phyloP scores from a whole-genome alignment of 2,113 vertebrate species.

The Okapia johnstoni region DNA sequence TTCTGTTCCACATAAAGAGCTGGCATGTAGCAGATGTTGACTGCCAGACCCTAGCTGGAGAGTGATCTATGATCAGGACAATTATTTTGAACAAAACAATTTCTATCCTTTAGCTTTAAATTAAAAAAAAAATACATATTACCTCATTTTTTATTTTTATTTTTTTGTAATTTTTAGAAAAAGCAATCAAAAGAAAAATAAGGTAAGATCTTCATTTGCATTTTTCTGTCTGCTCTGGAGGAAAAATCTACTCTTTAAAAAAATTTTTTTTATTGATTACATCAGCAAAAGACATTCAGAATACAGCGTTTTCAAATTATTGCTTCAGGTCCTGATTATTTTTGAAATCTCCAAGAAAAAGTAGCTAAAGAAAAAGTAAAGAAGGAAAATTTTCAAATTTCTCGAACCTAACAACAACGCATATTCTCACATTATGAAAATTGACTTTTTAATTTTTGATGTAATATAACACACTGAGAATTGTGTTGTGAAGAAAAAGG shows the following conservation, averaged over 20 bases:
- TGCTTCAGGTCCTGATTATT: constrained; percentile 37
- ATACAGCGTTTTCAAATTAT: constrained; percentile 48
- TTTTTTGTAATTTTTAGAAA: constrained; percentile 58
- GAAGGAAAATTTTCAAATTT: constrained; percentile 19
- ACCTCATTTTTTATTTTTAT: constrained; percentile 25
- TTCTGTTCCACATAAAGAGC: constrained; percentile 8
- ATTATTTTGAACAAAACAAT: constrained; percentile 42
- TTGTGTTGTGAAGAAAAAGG: constrained; percentile 56
- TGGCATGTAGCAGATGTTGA: constrained; percentile 48
- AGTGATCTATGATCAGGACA: constrained; percentile 11
- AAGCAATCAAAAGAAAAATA: constrained; percentile 54
- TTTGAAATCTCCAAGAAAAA: constrained; percentile 50
- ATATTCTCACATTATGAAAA: neutral
- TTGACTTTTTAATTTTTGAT: constrained; percentile 22
- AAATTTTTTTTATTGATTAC: constrained; percentile 39
- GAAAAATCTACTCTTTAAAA: neutral
- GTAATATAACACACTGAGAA: constrained; percentile 28
- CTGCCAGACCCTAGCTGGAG: constrained; percentile 32
- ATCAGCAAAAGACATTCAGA: constrained; percentile 30
- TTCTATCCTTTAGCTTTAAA: constrained; percentile 45
- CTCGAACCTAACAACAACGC: neutral
- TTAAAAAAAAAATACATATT: neutral
- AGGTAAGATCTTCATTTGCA: constrained; percentile 48
- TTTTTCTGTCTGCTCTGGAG: neutral
- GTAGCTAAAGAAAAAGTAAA: neutral